Base-by-base conservation (phyloP, 2,888 invertebrate genomes). In the Caradrina clavipalpis region DNA sequence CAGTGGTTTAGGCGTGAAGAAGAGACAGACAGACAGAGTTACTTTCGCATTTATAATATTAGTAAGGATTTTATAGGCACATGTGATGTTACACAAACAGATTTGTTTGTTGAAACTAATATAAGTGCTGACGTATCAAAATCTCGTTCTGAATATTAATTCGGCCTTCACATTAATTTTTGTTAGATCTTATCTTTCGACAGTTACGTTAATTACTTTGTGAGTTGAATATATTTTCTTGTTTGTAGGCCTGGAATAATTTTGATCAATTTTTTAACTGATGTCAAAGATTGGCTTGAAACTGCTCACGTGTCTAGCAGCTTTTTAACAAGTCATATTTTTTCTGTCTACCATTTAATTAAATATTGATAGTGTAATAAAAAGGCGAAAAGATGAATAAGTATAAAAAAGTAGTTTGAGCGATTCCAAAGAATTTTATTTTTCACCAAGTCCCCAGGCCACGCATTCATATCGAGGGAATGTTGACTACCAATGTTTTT, bases 61-160 rank as follows among this genome's bases (percentile, higher is more conserved):
- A n/a, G n/a, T n/a, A n/a, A n/a, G n/a, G n/a, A n/a, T 35, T 54
- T 49, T 42, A 22, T 42, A 31, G 17, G 13, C 19, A 51, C 26
- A 55, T 11, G 39, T n/a, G 21, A 61, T 59, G 68, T 56, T 61
- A 56, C 47, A 69, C 61, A 75, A 73, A 69, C 55, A 74, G 47
- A 17, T 56, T 59, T 81, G 68, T 81, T 70, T 70, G 63, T 70
- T 67, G 47, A 35, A 63, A 66, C 68, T 47, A 55, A 42, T 58
- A 45, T 22, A 26, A 51, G 39, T 22, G 45, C 60, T 64, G 57
- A 64, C 50, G 54, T 71, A 72, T 61, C 69, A 55, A 69, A 74
- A 58, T 57, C 76, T 75, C 65, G 35, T 60, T 58, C 59, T 55
- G 60, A 68, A 78, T 74, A 78, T 65, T 53, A 74, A 63, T 74